phyloP scores from a whole-genome alignment of 2,797 vertebrate species.

The Calcarius lapponicus region DNA sequence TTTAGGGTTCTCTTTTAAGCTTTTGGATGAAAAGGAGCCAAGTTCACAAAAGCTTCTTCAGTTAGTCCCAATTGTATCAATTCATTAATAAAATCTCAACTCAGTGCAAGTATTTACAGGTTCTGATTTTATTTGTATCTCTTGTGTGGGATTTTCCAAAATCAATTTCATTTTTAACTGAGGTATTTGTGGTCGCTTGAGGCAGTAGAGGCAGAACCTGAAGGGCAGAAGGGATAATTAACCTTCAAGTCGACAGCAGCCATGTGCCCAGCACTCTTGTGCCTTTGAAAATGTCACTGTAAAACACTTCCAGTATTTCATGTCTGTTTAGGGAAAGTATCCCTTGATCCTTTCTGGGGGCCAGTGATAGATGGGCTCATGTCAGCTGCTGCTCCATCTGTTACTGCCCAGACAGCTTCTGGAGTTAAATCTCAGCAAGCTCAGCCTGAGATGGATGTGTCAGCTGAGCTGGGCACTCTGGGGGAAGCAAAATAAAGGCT shows the following conservation, averaged over 20 bases:
- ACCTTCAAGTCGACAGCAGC: background rate
- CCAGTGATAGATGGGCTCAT: background rate
- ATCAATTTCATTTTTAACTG: background rate
- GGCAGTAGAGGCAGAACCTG: background rate
- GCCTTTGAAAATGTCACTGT: conserved; percentile 20
- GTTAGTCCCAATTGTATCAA: background rate
- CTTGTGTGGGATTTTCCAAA: background rate
- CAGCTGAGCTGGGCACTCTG: background rate
- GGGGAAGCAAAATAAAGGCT: background rate
- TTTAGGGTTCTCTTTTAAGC: background rate
- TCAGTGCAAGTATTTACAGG: background rate
- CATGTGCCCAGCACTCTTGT: background rate
- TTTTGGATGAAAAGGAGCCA: background rate
- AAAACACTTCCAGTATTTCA: background rate
- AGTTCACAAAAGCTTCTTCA: background rate
- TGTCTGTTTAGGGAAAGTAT: background rate
- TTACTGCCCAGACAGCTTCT: conserved; percentile 1
- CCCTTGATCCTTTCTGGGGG: conserved; percentile 28
- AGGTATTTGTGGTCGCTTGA: background rate
- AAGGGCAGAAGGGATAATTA: background rate
- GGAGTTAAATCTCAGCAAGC: background rate
- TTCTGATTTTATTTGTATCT: background rate
- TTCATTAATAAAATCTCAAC: background rate
- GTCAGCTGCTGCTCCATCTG: conserved; percentile 44
- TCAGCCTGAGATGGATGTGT: background rate